Evolutionary conservation across 2,113 vertebrate species (phyloP).

Genomic region (Plecturocebus donacophilus): DNA sequence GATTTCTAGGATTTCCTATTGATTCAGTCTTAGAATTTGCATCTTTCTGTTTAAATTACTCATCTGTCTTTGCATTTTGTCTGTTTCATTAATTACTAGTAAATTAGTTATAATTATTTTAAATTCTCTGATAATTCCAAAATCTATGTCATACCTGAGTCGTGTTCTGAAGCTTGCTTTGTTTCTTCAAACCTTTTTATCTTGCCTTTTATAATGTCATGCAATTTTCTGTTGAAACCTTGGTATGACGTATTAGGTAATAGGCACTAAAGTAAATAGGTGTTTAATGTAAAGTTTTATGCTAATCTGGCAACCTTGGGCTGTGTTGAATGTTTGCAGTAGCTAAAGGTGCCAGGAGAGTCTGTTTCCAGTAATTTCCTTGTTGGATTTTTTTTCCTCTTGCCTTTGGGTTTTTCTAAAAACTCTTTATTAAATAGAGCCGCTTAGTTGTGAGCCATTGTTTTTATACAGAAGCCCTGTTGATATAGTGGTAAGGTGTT

Average conservation of each 20-base stretch:
- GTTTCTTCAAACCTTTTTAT: not conserved
- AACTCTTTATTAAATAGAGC: not conserved
- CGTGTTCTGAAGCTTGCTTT: not conserved
- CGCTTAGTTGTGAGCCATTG: not conserved
- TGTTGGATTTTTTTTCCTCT: not conserved
- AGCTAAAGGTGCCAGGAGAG: not conserved
- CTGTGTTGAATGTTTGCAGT: not conserved
- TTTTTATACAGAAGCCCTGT: not conserved
- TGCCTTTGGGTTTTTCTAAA: not conserved
- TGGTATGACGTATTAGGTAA: not conserved
- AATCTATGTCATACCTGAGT: not conserved
- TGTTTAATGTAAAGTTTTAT: not conserved
- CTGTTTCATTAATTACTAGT: not conserved
- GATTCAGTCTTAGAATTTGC: not conserved
- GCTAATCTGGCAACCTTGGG: not conserved
- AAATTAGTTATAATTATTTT: not conserved
- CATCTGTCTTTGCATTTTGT: not conserved
- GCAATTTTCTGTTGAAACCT: not conserved
- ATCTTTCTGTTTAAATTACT: not conserved
- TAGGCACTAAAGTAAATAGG: not conserved
- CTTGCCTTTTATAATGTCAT: not conserved
- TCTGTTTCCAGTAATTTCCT: not conserved
- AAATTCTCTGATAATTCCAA: not conserved
- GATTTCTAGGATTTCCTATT: not conserved
- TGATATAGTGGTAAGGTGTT: not conserved